A percentile compares a stretch with the other conserved stretches of the same genome.
These are phyloP conservation scores for Galagoides demidoff DNA, from an alignment of 2,797 vertebrate species.

Conservation along the genomic window DNA sequence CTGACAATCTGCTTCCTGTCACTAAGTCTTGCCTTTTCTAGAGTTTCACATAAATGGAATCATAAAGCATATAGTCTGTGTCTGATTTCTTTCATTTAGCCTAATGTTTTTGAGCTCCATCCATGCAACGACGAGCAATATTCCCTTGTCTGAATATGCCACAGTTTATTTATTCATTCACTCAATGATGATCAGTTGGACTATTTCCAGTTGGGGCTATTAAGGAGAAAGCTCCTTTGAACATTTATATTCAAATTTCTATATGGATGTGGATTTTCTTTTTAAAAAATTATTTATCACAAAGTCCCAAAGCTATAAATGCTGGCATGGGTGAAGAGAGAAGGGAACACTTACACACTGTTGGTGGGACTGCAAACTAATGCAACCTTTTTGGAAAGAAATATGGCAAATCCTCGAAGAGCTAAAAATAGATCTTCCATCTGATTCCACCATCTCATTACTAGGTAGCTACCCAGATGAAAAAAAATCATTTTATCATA, in stretches of 20 bases:
- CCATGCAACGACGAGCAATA: neutral
- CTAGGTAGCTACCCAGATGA: too few species aligned
- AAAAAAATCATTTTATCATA: too few species aligned
- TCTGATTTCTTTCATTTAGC: neutral
- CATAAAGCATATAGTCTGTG: neutral
- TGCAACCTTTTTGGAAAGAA: too few species aligned
- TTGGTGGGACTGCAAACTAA: too few species aligned
- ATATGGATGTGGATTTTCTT: neutral
- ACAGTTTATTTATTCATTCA: neutral
- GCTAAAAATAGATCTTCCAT: too few species aligned
- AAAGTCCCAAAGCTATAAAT: too few species aligned
- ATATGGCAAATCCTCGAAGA: too few species aligned
- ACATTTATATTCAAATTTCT: neutral
- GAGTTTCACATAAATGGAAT: neutral
- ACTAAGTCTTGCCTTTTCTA: neutral
- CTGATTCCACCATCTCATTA: too few species aligned
- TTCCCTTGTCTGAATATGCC: neutral
- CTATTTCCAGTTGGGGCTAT: neutral
- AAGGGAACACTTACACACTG: too few species aligned
- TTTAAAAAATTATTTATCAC: neutral
- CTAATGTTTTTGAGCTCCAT: neutral
- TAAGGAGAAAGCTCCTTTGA: constrained; percentile 42
- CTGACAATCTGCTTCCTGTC: neutral
- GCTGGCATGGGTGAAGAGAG: too few species aligned
- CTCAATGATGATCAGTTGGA: neutral